Evolutionary conservation across 2,888 invertebrate species (phyloP), one percentile per base, ranked within the genome.

Genomic region (Ectemnius cavifrons): DNA sequence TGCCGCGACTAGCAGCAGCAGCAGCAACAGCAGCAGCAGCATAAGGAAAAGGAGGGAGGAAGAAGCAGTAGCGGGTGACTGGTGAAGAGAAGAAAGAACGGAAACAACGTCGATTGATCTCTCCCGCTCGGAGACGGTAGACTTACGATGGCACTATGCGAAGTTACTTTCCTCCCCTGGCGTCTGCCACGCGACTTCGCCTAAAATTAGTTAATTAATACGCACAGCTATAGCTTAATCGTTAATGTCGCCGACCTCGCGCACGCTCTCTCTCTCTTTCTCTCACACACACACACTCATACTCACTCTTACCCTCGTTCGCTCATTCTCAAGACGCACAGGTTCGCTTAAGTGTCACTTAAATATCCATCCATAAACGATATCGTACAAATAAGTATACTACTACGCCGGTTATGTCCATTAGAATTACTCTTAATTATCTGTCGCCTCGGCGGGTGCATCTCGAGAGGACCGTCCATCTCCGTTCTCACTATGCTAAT

Each of bases 141-240:
- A 84, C 84, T 86, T 89, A 90, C 86, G 87, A 90, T 90, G 90
- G 89, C 89, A 90, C 90, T 90, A 85, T 89, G 87, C 85, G 87
- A 87, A 85, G 8, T 69, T 63, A 56, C 28, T 64, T 87, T 87
- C 87, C 84, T 86, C 85, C 81, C 81, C 81, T 78, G 37, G 37
- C 81, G 80, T 83, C 84, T 80, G 73, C 76, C 74, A 64, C 76
- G 37, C 37, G 60, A 73, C 80, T 77, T 82, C 37, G 37, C 37
- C 37, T 37, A 37, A 37, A 37, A 77, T 73, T 80, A 73, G 67
- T 77, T 80, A 80, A 78, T 78, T 71, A 76, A 85, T 52, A 85
- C 85, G 81, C 83, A 78, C 81, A 79, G 80, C 82, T 84, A 81
- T 81, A 84, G 78, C 75, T 71, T 67, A 75, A 79, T 79, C 69